Conservation (phyloP, 2,888 invertebrate species). For the Chaetogeoica ovagalla region DNA sequence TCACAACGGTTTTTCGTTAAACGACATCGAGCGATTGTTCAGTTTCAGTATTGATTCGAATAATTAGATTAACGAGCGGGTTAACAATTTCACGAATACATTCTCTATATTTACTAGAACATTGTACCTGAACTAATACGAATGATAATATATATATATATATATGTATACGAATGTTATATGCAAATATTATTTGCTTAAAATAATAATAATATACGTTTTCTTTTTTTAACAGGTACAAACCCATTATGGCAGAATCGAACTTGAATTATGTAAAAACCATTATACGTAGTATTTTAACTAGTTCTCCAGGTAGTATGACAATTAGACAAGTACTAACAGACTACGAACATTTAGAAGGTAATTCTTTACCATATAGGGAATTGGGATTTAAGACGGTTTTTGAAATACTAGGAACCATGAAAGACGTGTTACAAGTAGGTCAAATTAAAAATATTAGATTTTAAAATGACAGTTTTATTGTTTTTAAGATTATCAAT, state of each 20-base stretch:
- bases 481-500: not conserved
- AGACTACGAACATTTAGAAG: constrained; percentile 23
- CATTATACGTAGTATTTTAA: constrained; percentile 26
- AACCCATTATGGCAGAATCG: constrained; percentile 9
- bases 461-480: not conserved
- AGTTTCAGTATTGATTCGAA: too few relatives aligned
- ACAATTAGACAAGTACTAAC: constrained; percentile 10
- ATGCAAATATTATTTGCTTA: not conserved
- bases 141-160: not conserved
- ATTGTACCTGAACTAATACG: too few relatives aligned
- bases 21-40: too few relatives aligned
- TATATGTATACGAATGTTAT: too few relatives aligned
- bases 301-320: not conserved
- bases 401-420: constrained; percentile 11
- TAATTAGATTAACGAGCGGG: too few relatives aligned
- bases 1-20: too few relatives aligned
- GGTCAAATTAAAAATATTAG: not conserved
- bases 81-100: too few relatives aligned
- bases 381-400: not conserved
- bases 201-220: not conserved
- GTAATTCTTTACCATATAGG: not conserved
- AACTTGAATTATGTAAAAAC: constrained; percentile 11
- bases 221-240: not conserved
- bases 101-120: too few relatives aligned
- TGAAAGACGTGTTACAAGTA: constrained; percentile 35